phyloP scores from a whole-genome alignment of 2,113 vertebrate species.

The Lophius piscatorius region DNA sequence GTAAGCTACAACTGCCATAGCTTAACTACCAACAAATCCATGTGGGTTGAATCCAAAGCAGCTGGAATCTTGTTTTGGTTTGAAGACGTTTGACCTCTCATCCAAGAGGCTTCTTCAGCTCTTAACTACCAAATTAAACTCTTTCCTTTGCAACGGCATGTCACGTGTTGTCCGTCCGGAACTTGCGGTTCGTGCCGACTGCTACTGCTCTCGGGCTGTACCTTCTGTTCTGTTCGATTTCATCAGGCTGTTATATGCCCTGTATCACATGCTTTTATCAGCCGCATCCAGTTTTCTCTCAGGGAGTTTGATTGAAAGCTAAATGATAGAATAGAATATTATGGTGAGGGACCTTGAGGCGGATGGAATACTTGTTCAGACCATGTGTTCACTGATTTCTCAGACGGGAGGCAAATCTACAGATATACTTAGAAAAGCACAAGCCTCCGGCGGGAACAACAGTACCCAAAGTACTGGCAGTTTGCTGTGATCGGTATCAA shows the following conservation, averaged over 20 bases:
- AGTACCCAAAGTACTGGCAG: too few relatives aligned
- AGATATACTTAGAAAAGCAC: too few relatives aligned
- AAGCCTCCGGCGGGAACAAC: too few relatives aligned
- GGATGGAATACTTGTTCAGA: conserved; percentile 1
- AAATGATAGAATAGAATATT: neutral
- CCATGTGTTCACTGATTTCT: too few relatives aligned
- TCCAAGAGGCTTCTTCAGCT: too few relatives aligned
- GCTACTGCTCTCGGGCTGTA: conserved; percentile 6
- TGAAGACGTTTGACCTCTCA: too few relatives aligned
- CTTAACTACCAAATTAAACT: conserved; percentile 13
- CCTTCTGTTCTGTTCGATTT: conserved; percentile 9
- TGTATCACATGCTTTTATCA: conserved; percentile 4
- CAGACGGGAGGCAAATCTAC: too few relatives aligned
- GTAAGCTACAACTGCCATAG: conserved; percentile 77
- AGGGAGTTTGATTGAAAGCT: conserved; percentile 3
- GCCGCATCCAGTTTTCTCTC: too few relatives aligned
- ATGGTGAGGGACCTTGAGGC: neutral
- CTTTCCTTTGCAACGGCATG: conserved; percentile 5
- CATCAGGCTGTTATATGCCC: conserved; percentile 7
- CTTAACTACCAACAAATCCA: too few relatives aligned
- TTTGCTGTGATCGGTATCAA: too few relatives aligned
- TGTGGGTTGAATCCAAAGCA: too few relatives aligned
- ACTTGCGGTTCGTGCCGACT: conserved; percentile 9
- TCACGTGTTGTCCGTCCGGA: conserved; percentile 1
- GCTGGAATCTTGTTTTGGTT: too few relatives aligned